Evolutionary conservation across 1,140 invertebrate species (phyloP), one percentile per base, ranked within the genome.

Genomic region (Globodera rostochiensis): DNA sequence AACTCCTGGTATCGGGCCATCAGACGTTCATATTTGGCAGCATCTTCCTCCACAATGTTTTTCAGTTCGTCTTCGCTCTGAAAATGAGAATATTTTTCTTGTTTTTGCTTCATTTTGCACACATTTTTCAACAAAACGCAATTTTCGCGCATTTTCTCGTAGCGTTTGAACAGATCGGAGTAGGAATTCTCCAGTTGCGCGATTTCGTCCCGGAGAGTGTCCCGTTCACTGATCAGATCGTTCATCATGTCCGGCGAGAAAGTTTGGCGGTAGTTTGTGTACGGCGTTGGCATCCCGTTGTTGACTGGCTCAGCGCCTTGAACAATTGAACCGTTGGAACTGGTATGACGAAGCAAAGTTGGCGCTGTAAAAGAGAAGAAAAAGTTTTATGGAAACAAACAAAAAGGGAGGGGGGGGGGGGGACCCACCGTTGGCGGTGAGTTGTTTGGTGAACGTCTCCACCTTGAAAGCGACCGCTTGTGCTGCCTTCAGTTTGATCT

Each of bases 71-170:
- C 82, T 73, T 83, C 82, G 49, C 74, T 83, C 82, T 83, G 69
- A n/a, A 84, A 84, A 46, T 83, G 53, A 53, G 9, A 9, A 53
- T 53, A 15, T 8, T 53, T 53, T 53, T 53, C 3, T 1, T 53
- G 53, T 6, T 53, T 53, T 53, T 8, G 1, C 53, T 15, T 11
- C 4, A 53, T 53, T 53, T 11, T 11, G 53, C 53, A 53, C 74
- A 83, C 82, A 64, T 83, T 84, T 79, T 83, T 83, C 45, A 82
- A 57, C 7, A 74, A 69, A 13, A 82, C 57, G 49, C 79, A 82
- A 81, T 82, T 82, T 49, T 82, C 81, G n/a, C 81, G 79, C 80
- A 82, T 74, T 73, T 82, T 82, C 11, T 82, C 79, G 73, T 82
- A 82, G 21, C 21, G 79, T 73, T 82, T 82, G 49, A 74, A 82